A percentile compares a stretch with the other conserved stretches of the same genome.
Conservation (phyloP, 2,888 invertebrate genomes). For the Hypercompe scribonia region DNA sequence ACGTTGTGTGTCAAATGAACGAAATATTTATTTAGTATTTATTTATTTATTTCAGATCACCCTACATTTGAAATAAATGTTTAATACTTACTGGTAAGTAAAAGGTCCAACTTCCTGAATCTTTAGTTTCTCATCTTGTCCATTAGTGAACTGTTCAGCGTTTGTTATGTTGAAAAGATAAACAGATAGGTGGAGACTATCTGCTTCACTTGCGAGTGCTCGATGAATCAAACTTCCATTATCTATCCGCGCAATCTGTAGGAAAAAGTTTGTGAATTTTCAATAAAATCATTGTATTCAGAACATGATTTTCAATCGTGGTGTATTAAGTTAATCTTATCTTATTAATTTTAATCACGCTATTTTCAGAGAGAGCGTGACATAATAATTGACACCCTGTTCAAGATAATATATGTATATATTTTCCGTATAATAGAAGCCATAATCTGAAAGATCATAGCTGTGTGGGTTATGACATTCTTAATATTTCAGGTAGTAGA, state of each 20-base stretch:
- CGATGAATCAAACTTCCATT: constrained; percentile 87
- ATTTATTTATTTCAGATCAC: too few relatives aligned
- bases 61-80: neutral
- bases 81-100: constrained; percentile 90
- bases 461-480: neutral
- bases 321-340: too few relatives aligned
- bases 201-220: constrained; percentile 89
- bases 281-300: neutral
- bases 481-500: too few relatives aligned
- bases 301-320: neutral
- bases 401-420: too few relatives aligned
- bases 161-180: constrained; percentile 95
- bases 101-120: constrained; percentile 93
- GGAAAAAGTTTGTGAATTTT: neutral
- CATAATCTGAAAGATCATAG: too few relatives aligned
- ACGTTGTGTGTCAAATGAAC: too few relatives aligned
- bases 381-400: too few relatives aligned
- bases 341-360: too few relatives aligned
- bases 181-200: constrained; percentile 88
- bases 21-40: too few relatives aligned
- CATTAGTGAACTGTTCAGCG: constrained; percentile 88
- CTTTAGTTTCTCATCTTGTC: constrained; percentile 88
- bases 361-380: too few relatives aligned
- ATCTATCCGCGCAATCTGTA: constrained; percentile 71
- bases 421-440: too few relatives aligned